Conservation (phyloP, 2,113 vertebrate genomes). For the Lates calcarifer region DNA sequence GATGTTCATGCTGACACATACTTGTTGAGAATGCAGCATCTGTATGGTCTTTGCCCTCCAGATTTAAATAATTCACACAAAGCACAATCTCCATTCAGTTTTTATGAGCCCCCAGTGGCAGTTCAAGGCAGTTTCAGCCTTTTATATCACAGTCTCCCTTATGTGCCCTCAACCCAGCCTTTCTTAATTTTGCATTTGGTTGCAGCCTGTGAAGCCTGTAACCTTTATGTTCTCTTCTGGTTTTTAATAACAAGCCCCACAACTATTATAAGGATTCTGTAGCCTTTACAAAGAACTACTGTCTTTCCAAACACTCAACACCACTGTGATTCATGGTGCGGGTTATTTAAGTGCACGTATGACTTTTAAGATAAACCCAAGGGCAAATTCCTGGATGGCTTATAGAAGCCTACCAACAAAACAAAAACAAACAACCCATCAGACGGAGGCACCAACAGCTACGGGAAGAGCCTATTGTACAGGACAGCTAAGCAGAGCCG, state of each 20-base stretch:
- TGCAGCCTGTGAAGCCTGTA: slow-evolving; percentile 48
- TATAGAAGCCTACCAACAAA: slow-evolving; percentile 71
- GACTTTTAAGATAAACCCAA: slow-evolving; percentile 80
- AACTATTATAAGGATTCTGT: slow-evolving; percentile 45
- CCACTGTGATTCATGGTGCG: slow-evolving; percentile 43
- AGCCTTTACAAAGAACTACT: slow-evolving; percentile 48
- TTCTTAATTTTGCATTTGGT: slow-evolving; percentile 71
- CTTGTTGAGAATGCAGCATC: slow-evolving; percentile 63
- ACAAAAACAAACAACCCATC: slow-evolving; percentile 73
- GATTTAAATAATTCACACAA: slow-evolving; percentile 82
- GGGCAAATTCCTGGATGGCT: slow-evolving; percentile 74
- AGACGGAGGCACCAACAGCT: slow-evolving; percentile 56
- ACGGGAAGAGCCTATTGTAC: slow-evolving; percentile 48
- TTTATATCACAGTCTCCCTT: slow-evolving; percentile 71
- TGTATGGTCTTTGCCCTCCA: slow-evolving; percentile 57
- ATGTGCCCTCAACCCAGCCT: slow-evolving; percentile 49
- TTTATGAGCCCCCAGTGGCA: slow-evolving; percentile 80
- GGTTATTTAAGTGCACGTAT: slow-evolving; percentile 61
- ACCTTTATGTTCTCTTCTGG: slow-evolving; percentile 55
- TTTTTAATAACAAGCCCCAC: slow-evolving; percentile 57
- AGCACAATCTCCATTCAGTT: slow-evolving; percentile 77
- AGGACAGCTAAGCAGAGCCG: slow-evolving; percentile 41
- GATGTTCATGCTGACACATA: background rate
- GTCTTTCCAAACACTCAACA: slow-evolving; percentile 53
- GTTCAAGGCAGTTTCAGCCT: slow-evolving; percentile 72